Base-by-base conservation (phyloP, 2,113 vertebrate species). In the Egretta garzetta region DNA sequence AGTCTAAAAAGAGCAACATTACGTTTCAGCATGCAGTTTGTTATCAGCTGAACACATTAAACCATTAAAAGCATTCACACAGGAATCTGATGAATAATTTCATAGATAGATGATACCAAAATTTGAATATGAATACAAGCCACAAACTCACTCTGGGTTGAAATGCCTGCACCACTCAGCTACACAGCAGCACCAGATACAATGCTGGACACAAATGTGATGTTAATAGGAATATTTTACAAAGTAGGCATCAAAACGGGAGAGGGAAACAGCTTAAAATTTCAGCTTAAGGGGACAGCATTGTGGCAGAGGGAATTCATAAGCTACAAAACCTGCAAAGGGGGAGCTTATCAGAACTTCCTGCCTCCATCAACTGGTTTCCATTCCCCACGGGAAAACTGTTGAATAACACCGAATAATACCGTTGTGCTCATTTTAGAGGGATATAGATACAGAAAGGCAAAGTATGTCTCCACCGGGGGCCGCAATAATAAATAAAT, bases 61-160 rank as follows among this genome's bases (percentile, higher is more conserved):
- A 91, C 85, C 52, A 47, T 96, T 97, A 39, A 67, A 73, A 96
- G 77, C 86, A 95, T 82, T 83, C 67, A 53, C 82, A 64, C 37
- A 47, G 15, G 77, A 87, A 92, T 73, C 74, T 58, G 75, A 87
- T 85, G 96, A 79, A 81, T 45, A 71, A 88, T 72, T 95, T 93
- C 84, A 85, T 88, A 83, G 93, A 86, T 76, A 83, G 73, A 89
- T 72, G 90, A 93, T 90, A 77, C 10, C n/a, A 88, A 56, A 56
- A 96, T 97, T 59, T 97, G 67, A 97, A 97, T 97, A 96, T 91
- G 95, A 97, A 97, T 97, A 91, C 71, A 91, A 91, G 71, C 62
- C 71, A 89, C 68, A 94, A 23, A 79, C 80, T 71, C 47, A 6
- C 23, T 92, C 64, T 53, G 32, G 66, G 74, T 39, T 88, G 91